phyloP scores from a whole-genome alignment of 2,888 invertebrate genomes.

The Cyaniris semiargus region DNA sequence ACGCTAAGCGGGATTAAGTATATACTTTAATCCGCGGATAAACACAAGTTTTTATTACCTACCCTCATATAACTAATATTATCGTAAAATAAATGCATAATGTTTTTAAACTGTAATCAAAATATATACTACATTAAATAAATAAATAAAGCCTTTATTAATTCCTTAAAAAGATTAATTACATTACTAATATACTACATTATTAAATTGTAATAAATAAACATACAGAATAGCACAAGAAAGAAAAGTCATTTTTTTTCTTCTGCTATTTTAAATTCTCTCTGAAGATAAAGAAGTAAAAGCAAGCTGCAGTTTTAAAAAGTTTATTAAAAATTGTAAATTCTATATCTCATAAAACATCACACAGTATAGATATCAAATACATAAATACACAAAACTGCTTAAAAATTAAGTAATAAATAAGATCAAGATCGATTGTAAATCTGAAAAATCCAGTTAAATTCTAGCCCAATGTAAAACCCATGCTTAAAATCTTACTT shows the following conservation, averaged over 20 bases:
- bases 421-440: background rate
- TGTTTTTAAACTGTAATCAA: background rate
- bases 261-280: too few relatives aligned
- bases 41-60: background rate
- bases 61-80: background rate
- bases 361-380: slow-evolving; percentile 15
- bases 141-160: too few relatives aligned
- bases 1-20: slow-evolving; percentile 20
- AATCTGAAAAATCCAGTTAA: background rate
- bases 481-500: background rate
- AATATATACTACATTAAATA: too few relatives aligned
- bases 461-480: background rate
- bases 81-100: background rate
- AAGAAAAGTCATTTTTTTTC: too few relatives aligned
- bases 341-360: background rate
- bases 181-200: too few relatives aligned
- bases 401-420: background rate
- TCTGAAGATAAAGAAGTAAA: background rate
- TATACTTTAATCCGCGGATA: background rate
- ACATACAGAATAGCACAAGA: too few relatives aligned
- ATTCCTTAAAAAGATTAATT: too few relatives aligned
- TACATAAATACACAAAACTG: slow-evolving; percentile 8
- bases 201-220: too few relatives aligned
- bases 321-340: slow-evolving; percentile 23
- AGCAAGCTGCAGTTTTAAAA: background rate